A percentile compares a stretch with the other conserved stretches of the same genome.
Conservation (phyloP, 2,888 invertebrate genomes). For the Tipula unca region DNA sequence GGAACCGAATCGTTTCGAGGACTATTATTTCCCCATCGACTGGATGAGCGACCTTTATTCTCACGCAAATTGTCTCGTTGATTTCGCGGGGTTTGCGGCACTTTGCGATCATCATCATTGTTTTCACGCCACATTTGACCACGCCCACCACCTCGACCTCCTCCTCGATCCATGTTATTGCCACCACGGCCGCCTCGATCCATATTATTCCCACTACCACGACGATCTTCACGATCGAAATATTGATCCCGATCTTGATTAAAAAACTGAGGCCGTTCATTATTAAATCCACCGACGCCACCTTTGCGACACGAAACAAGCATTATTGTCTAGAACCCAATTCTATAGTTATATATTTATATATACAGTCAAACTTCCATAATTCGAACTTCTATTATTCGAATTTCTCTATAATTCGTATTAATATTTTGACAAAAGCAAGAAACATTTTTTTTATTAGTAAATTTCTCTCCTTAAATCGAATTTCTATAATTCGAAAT, state of each 20-base stretch:
- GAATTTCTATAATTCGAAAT: no score
- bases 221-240: conserved; percentile 20
- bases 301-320: background rate
- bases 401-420: no score
- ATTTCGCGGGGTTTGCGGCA: background rate
- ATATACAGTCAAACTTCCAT: no score
- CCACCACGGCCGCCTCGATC: conserved; percentile 29
- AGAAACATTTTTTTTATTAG: no score
- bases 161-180: background rate
- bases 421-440: no score
- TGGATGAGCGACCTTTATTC: conserved; percentile 26
- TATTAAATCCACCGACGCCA: background rate
- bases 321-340: background rate
- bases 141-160: background rate
- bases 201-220: conserved; percentile 21
- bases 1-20: conserved; percentile 21
- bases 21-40: conserved; percentile 33
- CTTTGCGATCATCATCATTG: background rate
- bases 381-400: no score
- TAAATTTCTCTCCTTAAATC: no score
- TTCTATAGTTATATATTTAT: no score
- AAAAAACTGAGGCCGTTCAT: conserved; percentile 21
- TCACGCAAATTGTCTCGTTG: conserved; percentile 22
- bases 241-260: conserved; percentile 23
- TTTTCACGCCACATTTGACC: conserved; percentile 17